A percentile compares a stretch with the other conserved stretches of the same genome.
These are phyloP conservation scores for Telmatochromis sp. DNA, from an alignment of 2,113 vertebrate species.

Conservation along the genomic window DNA sequence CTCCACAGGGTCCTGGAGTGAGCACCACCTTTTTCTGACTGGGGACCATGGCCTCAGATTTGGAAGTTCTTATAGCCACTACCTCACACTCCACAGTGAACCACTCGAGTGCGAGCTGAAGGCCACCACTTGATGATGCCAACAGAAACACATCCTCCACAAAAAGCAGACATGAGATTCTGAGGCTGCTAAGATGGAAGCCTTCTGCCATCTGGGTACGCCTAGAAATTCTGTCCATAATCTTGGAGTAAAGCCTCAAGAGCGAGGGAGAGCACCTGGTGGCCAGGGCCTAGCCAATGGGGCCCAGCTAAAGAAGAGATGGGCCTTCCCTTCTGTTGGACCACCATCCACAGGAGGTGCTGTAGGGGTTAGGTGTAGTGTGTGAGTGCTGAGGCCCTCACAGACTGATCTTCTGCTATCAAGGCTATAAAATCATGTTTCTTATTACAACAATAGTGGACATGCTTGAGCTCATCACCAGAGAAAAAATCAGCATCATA, in stretches of 20 bases:
- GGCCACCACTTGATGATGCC: neutral
- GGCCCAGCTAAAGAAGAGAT: neutral
- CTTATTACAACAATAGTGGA: neutral
- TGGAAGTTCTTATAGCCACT: neutral
- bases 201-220: neutral
- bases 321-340: neutral
- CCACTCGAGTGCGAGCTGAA: neutral
- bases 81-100: neutral
- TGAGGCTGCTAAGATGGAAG: neutral
- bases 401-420: neutral
- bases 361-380: neutral
- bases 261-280: neutral
- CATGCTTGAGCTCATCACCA: neutral
- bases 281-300: neutral
- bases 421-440: neutral
- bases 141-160: neutral
- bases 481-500: neutral
- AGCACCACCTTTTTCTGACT: neutral
- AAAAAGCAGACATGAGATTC: neutral
- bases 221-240: neutral
- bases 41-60: neutral
- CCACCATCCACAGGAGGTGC: neutral
- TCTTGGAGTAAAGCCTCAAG: neutral
- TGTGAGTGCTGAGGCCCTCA: neutral
- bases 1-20: neutral